These are phyloP conservation scores for Ophioninae sp. DNA, from an alignment of 2,888 invertebrate genomes.

Conservation along the genomic window DNA sequence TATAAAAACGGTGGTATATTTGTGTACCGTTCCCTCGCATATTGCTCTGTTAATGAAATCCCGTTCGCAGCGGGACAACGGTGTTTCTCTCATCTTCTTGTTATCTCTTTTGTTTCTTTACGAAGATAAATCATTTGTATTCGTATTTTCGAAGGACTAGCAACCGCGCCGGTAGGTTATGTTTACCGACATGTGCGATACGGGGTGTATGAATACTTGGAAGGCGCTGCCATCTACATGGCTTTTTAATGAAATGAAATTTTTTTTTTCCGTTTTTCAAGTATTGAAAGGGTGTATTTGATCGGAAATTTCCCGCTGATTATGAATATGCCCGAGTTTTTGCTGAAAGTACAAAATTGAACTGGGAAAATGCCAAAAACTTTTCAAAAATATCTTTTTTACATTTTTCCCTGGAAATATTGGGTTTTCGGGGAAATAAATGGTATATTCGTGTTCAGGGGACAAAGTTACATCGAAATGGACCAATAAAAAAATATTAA, in stretches of 20 bases:
- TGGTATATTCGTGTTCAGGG: no score
- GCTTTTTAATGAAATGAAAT: background rate
- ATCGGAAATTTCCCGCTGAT: no score
- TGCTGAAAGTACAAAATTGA: no score
- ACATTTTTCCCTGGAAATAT: no score
- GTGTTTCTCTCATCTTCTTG: conserved; percentile 84
- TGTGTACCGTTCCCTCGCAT: conserved; percentile 84
- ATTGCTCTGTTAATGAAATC: conserved; percentile 86
- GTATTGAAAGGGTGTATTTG: no score
- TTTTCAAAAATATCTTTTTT: no score
- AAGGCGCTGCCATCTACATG: conserved; percentile 33
- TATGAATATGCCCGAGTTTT: no score
- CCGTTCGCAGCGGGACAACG: conserved; percentile 88
- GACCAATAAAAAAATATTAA: no score
- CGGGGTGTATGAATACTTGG: conserved; percentile 17
- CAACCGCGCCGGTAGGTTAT: conserved; percentile 24
- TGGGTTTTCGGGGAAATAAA: no score
- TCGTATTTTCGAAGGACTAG: background rate
- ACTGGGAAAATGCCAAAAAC: no score
- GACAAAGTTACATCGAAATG: no score
- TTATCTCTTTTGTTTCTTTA: background rate
- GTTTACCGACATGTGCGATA: conserved; percentile 31
- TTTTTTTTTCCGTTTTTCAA: no score
- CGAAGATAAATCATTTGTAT: conserved; percentile 5
- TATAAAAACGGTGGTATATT: conserved; percentile 22